phyloP scores from a whole-genome alignment of 1,140 invertebrate species.

The Cydia pomonella region DNA sequence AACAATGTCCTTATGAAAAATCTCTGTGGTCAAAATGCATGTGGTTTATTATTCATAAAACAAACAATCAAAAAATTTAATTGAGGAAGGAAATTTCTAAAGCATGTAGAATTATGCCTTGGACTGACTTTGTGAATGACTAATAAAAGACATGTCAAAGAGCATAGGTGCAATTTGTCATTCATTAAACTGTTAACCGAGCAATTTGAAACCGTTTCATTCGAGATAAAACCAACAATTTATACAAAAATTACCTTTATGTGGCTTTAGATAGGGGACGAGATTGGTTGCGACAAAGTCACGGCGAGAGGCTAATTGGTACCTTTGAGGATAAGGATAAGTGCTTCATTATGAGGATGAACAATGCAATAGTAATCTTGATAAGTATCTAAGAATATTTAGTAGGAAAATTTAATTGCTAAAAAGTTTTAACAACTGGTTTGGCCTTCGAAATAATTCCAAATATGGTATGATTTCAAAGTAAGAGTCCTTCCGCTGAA shows the following conservation, averaged over 20 bases:
- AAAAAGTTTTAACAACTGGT: background rate
- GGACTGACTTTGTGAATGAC: background rate
- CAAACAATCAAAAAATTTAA: too few relatives aligned
- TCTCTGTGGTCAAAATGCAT: too few relatives aligned
- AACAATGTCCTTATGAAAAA: too few relatives aligned
- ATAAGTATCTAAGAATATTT: background rate
- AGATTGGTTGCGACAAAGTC: background rate
- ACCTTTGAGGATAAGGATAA: conserved; percentile 12
- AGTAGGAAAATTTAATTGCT: background rate
- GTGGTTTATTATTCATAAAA: too few relatives aligned
- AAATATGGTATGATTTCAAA: too few relatives aligned
- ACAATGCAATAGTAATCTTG: conserved; percentile 1
- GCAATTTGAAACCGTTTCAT: conserved; percentile 1
- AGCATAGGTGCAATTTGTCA: conserved; percentile 33
- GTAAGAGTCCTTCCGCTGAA: too few relatives aligned
- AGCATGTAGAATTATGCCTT: background rate
- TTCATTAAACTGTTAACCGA: conserved; percentile 18
- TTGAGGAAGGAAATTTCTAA: background rate
- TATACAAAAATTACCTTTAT: background rate
- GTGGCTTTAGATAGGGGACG: background rate
- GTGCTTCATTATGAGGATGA: background rate
- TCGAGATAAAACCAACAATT: conserved; percentile 15
- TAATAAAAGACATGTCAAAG: conserved; percentile 20
- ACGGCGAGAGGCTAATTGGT: background rate
- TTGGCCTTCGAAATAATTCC: background rate